Evolutionary conservation across 2,888 invertebrate genomes (phyloP), one percentile per base, ranked within the genome.

Genomic region (Scelioninae gen. 1): DNA sequence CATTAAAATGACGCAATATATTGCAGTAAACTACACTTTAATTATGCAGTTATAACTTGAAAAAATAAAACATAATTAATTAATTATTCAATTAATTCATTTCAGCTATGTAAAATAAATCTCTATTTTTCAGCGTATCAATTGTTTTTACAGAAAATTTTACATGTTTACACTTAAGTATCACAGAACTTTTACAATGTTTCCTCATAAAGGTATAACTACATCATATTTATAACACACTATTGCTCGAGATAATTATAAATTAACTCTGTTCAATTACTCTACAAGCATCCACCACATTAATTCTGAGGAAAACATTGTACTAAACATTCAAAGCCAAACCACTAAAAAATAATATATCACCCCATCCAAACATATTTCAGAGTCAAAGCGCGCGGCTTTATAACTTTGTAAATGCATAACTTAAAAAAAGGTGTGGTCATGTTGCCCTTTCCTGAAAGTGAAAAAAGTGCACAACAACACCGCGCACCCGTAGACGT

Each of bases 341-440:
- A 45, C 40, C 45, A 71, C 56, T 75, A 53, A 72, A 72, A 69
- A 55, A 71, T 68, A 81, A 81, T 76, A 76, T 82, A 71, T 76
- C 82, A 76, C 51, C 65, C 53, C 13, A 65, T 60, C 55, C 43
- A 38, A 49, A 62, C 77, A 68, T 77, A 77, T 77, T 68, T 82
- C 60, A 77, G 62, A 82, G 77, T 62, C 55, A 68, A 77, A 58
- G 63, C 69, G 53, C 45, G 66, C 40, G 72, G 66, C 51, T 77
- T 82, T 82, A 77, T 74, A 82, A 77, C 77, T 77, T 77, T 62
- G 72, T 65, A 74, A 72, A 76, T 77, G 77, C 77, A 72, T 82
- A 77, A 77, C 60, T 77, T 74, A 58, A 76, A 82, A 82, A 82
- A 71, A 74, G 65, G 81, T 71, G 71, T 65, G 81, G 63, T 62